phyloP scores from a whole-genome alignment of 1,140 invertebrate genomes.

The Hydropsyche tenuis region DNA sequence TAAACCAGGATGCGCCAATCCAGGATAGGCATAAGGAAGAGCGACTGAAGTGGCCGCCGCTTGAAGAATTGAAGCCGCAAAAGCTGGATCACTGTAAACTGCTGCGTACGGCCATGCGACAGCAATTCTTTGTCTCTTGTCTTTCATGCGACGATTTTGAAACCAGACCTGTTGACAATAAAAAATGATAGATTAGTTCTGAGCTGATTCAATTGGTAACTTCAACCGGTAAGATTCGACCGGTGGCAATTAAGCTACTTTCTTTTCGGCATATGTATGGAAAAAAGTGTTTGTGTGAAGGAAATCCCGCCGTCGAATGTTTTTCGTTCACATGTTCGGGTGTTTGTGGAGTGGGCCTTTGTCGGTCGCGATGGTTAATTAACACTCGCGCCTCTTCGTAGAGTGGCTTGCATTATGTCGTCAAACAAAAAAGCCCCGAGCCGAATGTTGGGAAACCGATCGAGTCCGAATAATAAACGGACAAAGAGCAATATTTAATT shows the following conservation, averaged over 20 bases:
- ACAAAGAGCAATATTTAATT: conserved; percentile 35
- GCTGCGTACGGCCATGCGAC: conserved; percentile 93
- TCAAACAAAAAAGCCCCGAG: conserved; percentile 19
- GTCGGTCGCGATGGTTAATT: conserved; percentile 28
- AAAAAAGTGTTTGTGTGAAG: neutral
- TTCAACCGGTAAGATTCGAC: neutral
- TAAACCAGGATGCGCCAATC: conserved; percentile 60
- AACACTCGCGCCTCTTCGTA: conserved; percentile 22
- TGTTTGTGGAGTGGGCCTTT: conserved; percentile 23
- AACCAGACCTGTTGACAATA: conserved; percentile 90
- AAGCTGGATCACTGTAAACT: conserved; percentile 89
- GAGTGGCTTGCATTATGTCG: conserved; percentile 30
- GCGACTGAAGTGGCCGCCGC: conserved; percentile 78
- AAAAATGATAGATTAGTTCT: conserved; percentile 33
- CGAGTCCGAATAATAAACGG: conserved; percentile 33
- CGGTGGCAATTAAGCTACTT: neutral
- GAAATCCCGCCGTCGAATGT: conserved; percentile 5
- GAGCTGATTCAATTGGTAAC: neutral
- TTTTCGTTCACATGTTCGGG: conserved; percentile 28
- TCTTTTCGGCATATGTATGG: too few relatives aligned
- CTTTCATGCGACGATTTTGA: conserved; percentile 99
- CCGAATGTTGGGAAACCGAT: conserved; percentile 30
- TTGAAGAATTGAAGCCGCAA: conserved; percentile 90
- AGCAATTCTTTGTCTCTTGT: conserved; percentile 92
- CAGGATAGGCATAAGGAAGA: conserved; percentile 65